These are phyloP conservation scores for Indicator indicator DNA, from an alignment of 2,113 vertebrate genomes.

Conservation along the genomic window DNA sequence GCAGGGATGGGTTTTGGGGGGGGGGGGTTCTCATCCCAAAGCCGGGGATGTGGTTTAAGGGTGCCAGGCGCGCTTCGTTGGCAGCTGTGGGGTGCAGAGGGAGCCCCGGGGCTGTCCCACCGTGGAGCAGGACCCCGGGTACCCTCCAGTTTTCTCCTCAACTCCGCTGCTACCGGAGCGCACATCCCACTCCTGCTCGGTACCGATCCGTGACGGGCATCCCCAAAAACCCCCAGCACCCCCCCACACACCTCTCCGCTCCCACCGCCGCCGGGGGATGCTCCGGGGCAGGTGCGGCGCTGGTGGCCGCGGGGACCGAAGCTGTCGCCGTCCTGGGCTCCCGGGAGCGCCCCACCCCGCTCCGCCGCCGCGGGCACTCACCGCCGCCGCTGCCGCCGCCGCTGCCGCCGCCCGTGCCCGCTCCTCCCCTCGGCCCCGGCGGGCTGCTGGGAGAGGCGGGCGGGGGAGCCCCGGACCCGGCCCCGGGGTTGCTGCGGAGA, in stretches of 20 bases:
- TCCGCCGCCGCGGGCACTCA: not conserved
- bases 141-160: too few species aligned
- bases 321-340: not conserved
- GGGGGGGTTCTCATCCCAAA: not conserved
- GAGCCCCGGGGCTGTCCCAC: not conserved
- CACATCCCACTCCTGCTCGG: not conserved
- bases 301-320: not conserved
- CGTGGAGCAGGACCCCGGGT: not conserved
- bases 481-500: not conserved
- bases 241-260: not conserved
- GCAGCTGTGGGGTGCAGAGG: not conserved
- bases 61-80: fast-evolving
- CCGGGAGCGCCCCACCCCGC: not conserved
- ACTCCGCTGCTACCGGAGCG: not conserved
- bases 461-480: not conserved
- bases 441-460: not conserved
- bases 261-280: not conserved
- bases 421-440: not conserved
- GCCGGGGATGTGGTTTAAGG: not conserved
- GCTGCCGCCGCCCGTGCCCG: not conserved
- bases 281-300: constrained; percentile 2
- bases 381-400: not conserved
- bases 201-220: not conserved
- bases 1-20: not conserved
- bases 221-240: not conserved